phyloP scores from a whole-genome alignment of 2,797 vertebrate species.

The Pogoniulus pusillus region DNA sequence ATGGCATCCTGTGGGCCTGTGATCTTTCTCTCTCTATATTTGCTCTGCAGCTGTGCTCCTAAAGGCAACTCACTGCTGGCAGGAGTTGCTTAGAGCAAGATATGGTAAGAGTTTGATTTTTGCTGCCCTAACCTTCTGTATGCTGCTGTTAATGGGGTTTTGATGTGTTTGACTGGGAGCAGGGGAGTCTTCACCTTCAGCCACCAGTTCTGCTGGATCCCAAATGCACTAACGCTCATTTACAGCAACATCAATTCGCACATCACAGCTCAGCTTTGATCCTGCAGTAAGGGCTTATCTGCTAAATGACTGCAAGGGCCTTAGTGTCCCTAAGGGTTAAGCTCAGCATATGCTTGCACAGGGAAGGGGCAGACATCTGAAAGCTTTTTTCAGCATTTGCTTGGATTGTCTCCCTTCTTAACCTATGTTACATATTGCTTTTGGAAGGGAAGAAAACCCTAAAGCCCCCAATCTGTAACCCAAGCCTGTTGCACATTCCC shows the following conservation, averaged over 20 bases:
- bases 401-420: neutral
- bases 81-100: constrained; percentile 32
- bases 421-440: neutral
- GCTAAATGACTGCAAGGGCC: constrained; percentile 22
- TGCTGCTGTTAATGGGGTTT: constrained; percentile 34
- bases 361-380: constrained; percentile 24
- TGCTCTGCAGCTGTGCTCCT: constrained; percentile 18
- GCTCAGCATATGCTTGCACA: constrained; percentile 55
- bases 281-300: constrained; percentile 20
- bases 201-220: constrained; percentile 44
- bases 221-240: constrained; percentile 45
- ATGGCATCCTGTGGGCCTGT: no score
- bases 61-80: neutral
- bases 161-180: constrained; percentile 24
- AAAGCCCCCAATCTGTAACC: neutral
- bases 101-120: neutral
- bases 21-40: neutral
- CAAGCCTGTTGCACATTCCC: neutral
- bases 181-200: constrained; percentile 40
- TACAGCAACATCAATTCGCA: constrained; percentile 33
- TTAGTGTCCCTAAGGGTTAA: constrained; percentile 30
- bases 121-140: constrained; percentile 35
- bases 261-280: neutral
- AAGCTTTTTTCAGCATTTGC: neutral
- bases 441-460: neutral